Conservation (phyloP, 2,888 invertebrate species). For the Junonia oenone region DNA sequence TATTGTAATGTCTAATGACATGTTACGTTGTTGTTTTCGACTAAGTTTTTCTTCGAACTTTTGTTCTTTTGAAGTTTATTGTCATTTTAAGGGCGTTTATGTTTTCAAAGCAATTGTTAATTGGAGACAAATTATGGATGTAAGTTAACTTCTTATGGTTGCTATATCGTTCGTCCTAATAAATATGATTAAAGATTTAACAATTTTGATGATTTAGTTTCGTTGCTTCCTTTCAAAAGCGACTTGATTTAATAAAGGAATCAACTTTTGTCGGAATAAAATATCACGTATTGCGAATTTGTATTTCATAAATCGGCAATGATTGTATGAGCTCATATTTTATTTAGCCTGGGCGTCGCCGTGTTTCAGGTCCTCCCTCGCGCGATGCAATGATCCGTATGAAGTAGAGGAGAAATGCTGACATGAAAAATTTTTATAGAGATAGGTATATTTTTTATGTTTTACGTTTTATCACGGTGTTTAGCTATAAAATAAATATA, state of each 20-base stretch:
- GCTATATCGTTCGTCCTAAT: too few species aligned
- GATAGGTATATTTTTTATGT: not conserved
- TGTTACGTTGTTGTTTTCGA: not conserved
- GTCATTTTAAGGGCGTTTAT: too few species aligned
- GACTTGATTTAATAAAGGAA: too few species aligned
- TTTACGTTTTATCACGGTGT: not conserved
- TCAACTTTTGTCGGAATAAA: too few species aligned
- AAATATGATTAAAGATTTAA: too few species aligned
- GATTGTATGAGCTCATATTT: slow-evolving; percentile 8
- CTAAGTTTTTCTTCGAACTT: not conserved
- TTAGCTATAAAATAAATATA: not conserved
- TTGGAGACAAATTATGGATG: too few species aligned
- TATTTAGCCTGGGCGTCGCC: slow-evolving; percentile 6
- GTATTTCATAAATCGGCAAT: slow-evolving; percentile 6
- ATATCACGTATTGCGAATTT: not conserved
- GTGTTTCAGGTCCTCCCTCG: slow-evolving; percentile 4
- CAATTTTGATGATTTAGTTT: too few species aligned
- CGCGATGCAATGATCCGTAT: slow-evolving; percentile 4
- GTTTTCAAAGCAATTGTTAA: too few species aligned
- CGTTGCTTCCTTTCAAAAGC: too few species aligned
- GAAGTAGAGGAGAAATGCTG: slow-evolving; percentile 2
- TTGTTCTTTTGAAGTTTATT: too few species aligned
- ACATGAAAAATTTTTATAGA: not conserved
- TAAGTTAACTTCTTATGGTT: too few species aligned
- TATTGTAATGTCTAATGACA: not conserved